A percentile compares a stretch with the other conserved stretches of the same genome.
Conservation (phyloP, 2,797 vertebrate genomes). For the Sebastolobus altivelis region DNA sequence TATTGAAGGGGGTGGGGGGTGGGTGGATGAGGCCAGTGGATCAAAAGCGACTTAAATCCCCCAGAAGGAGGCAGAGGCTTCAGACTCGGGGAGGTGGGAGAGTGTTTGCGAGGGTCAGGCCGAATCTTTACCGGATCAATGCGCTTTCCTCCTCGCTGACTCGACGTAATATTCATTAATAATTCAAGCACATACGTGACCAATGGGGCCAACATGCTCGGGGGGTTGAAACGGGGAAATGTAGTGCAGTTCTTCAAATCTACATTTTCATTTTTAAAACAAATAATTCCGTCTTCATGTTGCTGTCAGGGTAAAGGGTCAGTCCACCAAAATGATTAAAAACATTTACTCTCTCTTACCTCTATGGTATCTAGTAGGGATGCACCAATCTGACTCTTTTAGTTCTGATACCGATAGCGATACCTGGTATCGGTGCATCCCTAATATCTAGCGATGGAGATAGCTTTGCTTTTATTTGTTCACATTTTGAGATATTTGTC, state of each 20-base stretch:
- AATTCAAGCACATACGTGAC: slow-evolving; percentile 33
- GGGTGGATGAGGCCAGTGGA: slow-evolving; percentile 16
- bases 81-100: neutral
- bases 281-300: neutral
- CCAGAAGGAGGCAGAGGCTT: neutral
- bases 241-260: too few relatives aligned
- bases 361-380: too few relatives aligned
- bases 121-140: slow-evolving; percentile 50
- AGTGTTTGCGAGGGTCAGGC: slow-evolving; percentile 28
- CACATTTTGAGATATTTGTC: too few relatives aligned
- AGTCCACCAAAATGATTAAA: neutral
- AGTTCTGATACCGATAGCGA: too few relatives aligned
- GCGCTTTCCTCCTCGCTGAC: slow-evolving; percentile 36
- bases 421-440: too few relatives aligned
- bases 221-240: neutral
- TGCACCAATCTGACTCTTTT: too few relatives aligned
- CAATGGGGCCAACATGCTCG: neutral
- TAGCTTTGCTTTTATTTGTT: too few relatives aligned
- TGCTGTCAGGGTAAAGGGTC: neutral
- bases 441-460: neutral
- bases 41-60: slow-evolving; percentile 33
- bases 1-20: too few relatives aligned
- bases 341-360: neutral
- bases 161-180: slow-evolving; percentile 40
- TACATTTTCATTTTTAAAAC: neutral